A percentile compares a stretch with the other conserved stretches of the same genome.
Conservation (phyloP, 1,140 invertebrate genomes). For the Drosophila burlai region DNA sequence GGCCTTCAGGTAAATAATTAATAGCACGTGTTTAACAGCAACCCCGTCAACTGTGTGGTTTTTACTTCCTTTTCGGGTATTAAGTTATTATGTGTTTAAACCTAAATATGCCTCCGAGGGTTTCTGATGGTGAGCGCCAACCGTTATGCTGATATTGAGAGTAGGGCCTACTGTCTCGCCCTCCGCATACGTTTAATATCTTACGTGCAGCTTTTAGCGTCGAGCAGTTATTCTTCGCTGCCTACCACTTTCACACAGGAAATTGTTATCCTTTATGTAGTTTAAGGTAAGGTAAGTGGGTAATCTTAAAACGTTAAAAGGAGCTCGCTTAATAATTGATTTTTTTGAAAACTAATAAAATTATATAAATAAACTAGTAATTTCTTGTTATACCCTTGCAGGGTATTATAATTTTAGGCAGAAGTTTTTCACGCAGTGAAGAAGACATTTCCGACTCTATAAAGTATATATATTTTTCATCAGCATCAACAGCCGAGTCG, state of each 20-base stretch:
- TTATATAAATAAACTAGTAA: too few relatives aligned
- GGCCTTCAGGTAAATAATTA: conserved; percentile 73
- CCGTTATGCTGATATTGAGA: conserved; percentile 24
- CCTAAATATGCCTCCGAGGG: conserved; percentile 39
- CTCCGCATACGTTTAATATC: conserved; percentile 48
- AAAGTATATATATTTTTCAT: too few relatives aligned
- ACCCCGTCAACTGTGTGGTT: conserved; percentile 6
- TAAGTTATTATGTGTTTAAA: conserved; percentile 78
- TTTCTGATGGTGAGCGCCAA: conserved; percentile 20
- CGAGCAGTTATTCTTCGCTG: conserved; percentile 40
- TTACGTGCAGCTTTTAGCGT: conserved; percentile 64
- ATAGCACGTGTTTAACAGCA: conserved; percentile 17
- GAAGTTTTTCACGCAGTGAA: too few relatives aligned
- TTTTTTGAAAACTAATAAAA: conserved; percentile 4
- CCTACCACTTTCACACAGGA: conserved; percentile 48
- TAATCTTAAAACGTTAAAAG: conserved; percentile 34
- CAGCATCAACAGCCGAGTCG: too few relatives aligned
- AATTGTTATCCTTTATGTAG: conserved; percentile 72
- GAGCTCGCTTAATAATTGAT: conserved; percentile 56
- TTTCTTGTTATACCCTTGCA: too few relatives aligned
- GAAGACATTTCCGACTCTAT: too few relatives aligned
- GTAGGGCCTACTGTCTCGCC: conserved; percentile 17
- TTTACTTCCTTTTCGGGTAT: conserved; percentile 31
- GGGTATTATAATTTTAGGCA: too few relatives aligned
- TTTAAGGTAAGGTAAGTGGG: conserved; percentile 32